Percentiles rank a stretch among this genome's conserved stretches.
These are phyloP conservation scores for Neolamprologus variostigma DNA, from an alignment of 2,113 vertebrate species.

Conservation along the genomic window DNA sequence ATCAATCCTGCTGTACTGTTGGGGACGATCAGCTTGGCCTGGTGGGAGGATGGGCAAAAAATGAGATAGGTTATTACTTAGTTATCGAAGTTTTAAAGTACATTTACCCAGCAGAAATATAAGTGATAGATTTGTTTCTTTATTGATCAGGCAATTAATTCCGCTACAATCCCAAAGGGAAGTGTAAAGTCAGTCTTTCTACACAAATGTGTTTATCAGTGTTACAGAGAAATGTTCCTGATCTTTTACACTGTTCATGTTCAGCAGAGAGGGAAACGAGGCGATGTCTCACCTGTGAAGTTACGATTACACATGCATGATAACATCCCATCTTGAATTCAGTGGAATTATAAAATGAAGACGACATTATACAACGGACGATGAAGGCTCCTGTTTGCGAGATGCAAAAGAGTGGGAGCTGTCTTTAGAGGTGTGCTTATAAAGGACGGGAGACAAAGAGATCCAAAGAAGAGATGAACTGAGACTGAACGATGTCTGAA, in stretches of 20 bases:
- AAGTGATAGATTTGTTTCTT: background rate
- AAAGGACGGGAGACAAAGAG: background rate
- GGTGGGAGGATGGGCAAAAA: background rate
- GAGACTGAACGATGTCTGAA: background rate
- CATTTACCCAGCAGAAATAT: background rate
- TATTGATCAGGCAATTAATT: background rate
- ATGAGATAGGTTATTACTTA: background rate
- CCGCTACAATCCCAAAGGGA: background rate
- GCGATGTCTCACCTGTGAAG: background rate
- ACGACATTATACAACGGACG: background rate
- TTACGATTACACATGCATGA: background rate
- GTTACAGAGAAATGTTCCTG: background rate
- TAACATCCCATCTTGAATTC: background rate
- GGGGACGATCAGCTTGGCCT: constrained; percentile 92
- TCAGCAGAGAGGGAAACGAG: background rate
- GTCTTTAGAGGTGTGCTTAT: background rate
- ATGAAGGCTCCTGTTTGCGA: background rate
- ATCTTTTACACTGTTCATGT: background rate
- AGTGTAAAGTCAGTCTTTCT: background rate
- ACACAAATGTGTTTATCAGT: background rate
- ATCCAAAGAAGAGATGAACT: background rate
- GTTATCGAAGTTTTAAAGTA: background rate
- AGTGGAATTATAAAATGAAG: background rate
- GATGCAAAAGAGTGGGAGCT: background rate
- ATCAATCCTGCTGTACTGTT: constrained; percentile 92